Evolutionary conservation across 64 coral and sea anemone genomes (phyloP).

Genomic region (Pocillopora verrucosa): DNA sequence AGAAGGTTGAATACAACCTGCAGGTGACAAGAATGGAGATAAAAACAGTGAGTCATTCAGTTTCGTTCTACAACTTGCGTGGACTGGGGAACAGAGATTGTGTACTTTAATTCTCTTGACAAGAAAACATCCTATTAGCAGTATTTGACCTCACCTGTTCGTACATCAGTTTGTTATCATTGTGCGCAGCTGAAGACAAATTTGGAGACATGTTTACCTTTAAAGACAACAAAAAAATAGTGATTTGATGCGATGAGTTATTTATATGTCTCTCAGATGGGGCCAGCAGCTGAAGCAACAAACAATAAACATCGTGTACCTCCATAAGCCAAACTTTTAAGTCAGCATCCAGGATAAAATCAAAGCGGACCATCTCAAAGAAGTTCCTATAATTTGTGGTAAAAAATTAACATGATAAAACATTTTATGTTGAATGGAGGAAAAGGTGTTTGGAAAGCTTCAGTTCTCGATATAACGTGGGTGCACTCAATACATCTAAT

Average conservation of each 20-base stretch:
- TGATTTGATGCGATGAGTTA: neutral
- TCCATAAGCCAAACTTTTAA: constrained; percentile 98
- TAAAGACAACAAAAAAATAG: neutral
- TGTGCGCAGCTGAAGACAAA: constrained; percentile 71
- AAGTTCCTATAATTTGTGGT: constrained; percentile 73
- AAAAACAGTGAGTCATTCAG: neutral
- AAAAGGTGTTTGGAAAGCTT: too few relatives aligned
- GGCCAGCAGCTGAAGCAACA: neutral
- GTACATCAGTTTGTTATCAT: constrained; percentile 88
- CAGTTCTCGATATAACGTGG: neutral
- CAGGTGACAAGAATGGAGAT: neutral
- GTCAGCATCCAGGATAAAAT: constrained; percentile 92
- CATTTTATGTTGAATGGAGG: too few relatives aligned
- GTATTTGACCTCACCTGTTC: constrained; percentile 70
- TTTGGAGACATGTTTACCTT: constrained; percentile 99
- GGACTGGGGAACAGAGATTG: neutral
- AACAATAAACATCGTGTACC: constrained; percentile 23
- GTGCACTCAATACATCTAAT: neutral
- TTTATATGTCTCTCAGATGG: too few relatives aligned
- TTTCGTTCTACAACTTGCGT: neutral
- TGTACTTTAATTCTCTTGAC: neutral
- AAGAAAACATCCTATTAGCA: neutral
- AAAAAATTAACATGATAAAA: neutral
- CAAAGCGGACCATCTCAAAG: constrained; percentile 98
- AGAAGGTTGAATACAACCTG: constrained; percentile 88